Percentiles rank a stretch among this genome's conserved stretches.
phyloP scores from a whole-genome alignment of 1,140 invertebrate species.

The Pygmarrhopalites habei region DNA sequence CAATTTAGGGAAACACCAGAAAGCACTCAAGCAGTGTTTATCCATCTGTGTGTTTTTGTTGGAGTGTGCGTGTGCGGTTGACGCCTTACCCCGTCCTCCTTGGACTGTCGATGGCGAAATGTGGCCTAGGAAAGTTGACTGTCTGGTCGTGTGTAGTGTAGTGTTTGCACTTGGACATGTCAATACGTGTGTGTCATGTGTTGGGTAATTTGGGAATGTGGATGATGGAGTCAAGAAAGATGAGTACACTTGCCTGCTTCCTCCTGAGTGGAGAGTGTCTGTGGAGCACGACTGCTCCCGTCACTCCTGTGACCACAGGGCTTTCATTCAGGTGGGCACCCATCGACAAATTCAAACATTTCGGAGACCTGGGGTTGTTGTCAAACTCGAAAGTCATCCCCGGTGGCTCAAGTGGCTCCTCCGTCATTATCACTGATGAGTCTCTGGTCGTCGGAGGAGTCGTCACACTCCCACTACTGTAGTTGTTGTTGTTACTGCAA shows the following conservation, averaged over 20 bases:
- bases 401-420: constrained; percentile 18
- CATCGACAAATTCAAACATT: constrained; percentile 34
- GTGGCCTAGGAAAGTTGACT: constrained; percentile 26
- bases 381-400: constrained; percentile 17
- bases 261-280: constrained; percentile 14
- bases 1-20: constrained; percentile 13
- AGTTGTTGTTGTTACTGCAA: too few relatives aligned
- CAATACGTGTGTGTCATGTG: too few relatives aligned
- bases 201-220: too few relatives aligned
- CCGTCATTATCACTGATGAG: constrained; percentile 21
- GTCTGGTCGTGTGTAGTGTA: too few relatives aligned
- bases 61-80: too few relatives aligned
- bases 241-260: neutral
- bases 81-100: too few relatives aligned
- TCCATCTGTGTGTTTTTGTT: constrained; percentile 4
- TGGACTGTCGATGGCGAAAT: neutral
- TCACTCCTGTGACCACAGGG: constrained; percentile 1
- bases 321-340: constrained; percentile 17
- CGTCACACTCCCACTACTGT: neutral
- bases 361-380: constrained; percentile 24
- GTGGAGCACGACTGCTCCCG: neutral
- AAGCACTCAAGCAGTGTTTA: constrained; percentile 15
- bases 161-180: too few relatives aligned
- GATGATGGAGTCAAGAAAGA: too few relatives aligned
- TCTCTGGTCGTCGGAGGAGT: constrained; percentile 1